Conservation (phyloP, 92 coral and sea anemone genomes). For the Parazoanthus darwini region DNA sequence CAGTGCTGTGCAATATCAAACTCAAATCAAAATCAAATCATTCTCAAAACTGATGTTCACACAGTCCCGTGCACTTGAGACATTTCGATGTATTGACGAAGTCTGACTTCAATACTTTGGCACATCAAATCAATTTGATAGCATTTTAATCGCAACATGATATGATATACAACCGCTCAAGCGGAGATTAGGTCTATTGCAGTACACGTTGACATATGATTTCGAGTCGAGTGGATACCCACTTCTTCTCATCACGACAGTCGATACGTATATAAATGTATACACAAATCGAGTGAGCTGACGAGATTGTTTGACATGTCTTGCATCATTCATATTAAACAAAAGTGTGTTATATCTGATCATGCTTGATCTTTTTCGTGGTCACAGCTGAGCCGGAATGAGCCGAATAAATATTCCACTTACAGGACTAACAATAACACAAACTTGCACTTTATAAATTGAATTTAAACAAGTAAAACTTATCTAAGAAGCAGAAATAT, state of each 20-base stretch:
- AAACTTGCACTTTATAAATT: neutral
- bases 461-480: neutral
- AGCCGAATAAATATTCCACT: neutral
- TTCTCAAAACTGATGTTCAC: neutral
- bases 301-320: too few relatives aligned
- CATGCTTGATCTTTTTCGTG: too few relatives aligned
- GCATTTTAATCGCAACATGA: neutral
- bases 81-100: neutral
- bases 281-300: neutral
- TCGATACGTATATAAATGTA: too few relatives aligned
- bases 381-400: neutral
- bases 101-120: neutral
- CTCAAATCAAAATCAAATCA: too few relatives aligned
- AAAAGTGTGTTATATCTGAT: too few relatives aligned
- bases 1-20: neutral
- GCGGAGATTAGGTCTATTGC: neutral
- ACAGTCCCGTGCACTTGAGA: neutral
- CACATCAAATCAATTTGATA: neutral
- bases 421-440: neutral
- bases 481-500: neutral
- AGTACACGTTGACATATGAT: neutral
- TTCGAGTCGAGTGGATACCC: neutral
- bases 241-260: neutral
- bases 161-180: too few relatives aligned
- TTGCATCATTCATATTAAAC: too few relatives aligned